A percentile compares a stretch with the other conserved stretches of the same genome.
Evolutionary conservation across 2,888 invertebrate genomes (phyloP).

Genomic region (Phymatocera aterrima): DNA sequence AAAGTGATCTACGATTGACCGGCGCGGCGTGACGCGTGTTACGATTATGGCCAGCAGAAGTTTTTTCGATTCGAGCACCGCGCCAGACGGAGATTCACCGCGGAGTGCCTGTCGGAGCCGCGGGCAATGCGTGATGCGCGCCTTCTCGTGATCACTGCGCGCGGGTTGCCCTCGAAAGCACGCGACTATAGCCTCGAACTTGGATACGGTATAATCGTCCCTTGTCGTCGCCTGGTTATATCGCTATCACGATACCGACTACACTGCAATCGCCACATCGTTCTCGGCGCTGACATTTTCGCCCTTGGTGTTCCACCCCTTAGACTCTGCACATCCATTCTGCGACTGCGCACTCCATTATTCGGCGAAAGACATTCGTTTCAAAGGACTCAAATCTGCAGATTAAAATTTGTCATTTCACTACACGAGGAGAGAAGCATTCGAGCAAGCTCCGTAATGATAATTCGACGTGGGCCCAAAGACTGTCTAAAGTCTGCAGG

Average conservation of each 20-base stretch:
- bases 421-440: background rate
- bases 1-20: background rate
- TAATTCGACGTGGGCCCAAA: too few species aligned
- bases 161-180: constrained; percentile 8
- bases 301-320: background rate
- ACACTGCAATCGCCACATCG: background rate
- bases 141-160: constrained; percentile 19
- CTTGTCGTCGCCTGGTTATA: background rate
- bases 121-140: constrained; percentile 35
- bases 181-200: constrained; percentile 36
- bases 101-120: constrained; percentile 54
- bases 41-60: background rate
- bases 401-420: background rate
- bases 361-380: too few species aligned
- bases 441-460: too few species aligned
- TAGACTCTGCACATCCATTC: background rate
- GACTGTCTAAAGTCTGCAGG: too few species aligned
- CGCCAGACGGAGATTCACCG: constrained; percentile 55
- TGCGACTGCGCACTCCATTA: constrained; percentile 1
- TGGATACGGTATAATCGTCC: constrained; percentile 25
- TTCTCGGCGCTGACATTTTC: background rate
- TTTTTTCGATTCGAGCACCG: constrained; percentile 37
- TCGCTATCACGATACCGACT: constrained; percentile 23
- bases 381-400: background rate
- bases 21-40: background rate